phyloP scores from a whole-genome alignment of 2,888 invertebrate species.

The Fragum fragum region DNA sequence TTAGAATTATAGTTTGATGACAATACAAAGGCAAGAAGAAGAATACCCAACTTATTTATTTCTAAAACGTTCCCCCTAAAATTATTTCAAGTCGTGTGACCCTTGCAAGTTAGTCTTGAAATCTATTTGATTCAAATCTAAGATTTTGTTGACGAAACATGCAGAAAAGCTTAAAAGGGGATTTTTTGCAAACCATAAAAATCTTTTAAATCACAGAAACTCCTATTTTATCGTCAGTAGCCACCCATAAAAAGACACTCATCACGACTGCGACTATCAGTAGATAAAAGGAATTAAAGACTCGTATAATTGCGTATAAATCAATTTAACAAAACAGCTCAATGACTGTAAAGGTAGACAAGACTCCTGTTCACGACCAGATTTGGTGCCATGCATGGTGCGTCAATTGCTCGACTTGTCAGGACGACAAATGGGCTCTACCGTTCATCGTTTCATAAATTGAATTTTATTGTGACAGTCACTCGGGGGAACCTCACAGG shows the following conservation, averaged over 20 bases:
- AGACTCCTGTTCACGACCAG: neutral
- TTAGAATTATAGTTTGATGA: too few species aligned
- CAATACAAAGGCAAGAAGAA: too few species aligned
- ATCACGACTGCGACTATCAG: slow-evolving; percentile 23
- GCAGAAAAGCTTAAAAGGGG: neutral
- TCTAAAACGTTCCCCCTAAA: too few species aligned
- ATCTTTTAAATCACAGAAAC: neutral
- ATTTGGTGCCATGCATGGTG: slow-evolving; percentile 46
- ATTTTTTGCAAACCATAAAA: neutral
- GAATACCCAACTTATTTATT: too few species aligned
- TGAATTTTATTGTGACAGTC: slow-evolving; percentile 57
- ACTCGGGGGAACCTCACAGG: slow-evolving; percentile 31
- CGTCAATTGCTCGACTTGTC: slow-evolving; percentile 36
- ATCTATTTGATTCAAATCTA: neutral
- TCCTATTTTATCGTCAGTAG: neutral
- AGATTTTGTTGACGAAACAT: neutral
- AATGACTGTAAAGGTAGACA: slow-evolving; percentile 26
- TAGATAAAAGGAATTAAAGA: slow-evolving; percentile 35
- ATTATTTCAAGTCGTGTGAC: too few species aligned
- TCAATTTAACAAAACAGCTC: slow-evolving; percentile 26
- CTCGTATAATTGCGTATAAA: slow-evolving; percentile 41
- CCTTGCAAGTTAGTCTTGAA: too few species aligned
- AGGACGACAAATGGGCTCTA: slow-evolving; percentile 45
- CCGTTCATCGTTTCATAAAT: slow-evolving; percentile 44
- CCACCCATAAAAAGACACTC: neutral